Conservation (phyloP, 1,140 invertebrate species). For the Batillaria attramentaria region DNA sequence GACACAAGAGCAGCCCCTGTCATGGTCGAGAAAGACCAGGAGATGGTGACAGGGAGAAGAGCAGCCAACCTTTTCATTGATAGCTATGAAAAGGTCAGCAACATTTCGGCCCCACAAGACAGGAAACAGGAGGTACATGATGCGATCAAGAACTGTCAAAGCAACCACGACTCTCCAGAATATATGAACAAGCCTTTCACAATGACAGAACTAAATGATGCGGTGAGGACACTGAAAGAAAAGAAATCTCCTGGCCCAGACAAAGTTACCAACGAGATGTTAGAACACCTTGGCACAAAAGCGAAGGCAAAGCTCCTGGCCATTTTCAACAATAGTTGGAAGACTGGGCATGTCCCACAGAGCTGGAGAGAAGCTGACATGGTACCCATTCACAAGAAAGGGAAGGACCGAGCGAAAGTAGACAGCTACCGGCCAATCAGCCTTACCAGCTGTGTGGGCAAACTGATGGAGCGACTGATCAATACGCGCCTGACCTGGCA, state of each 20-base stretch:
- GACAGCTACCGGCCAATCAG: conserved; percentile 34
- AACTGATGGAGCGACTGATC: conserved; percentile 28
- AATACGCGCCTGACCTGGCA: conserved; percentile 3
- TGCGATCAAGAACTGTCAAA: too few species aligned
- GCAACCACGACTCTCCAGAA: not conserved
- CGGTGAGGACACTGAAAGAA: conserved; percentile 21
- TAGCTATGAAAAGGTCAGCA: too few species aligned
- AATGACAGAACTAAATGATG: not conserved
- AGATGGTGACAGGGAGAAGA: not conserved
- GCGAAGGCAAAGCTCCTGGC: conserved; percentile 13
- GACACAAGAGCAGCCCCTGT: conserved; percentile 1
- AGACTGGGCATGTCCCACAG: conserved; percentile 24
- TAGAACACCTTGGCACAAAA: conserved; percentile 24
- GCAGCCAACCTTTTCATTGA: too few species aligned
- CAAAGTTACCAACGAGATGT: conserved; percentile 35
- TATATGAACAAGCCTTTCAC: not conserved
- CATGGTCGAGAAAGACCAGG: not conserved
- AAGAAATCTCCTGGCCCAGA: conserved; percentile 40
- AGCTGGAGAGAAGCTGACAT: conserved; percentile 31
- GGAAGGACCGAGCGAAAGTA: conserved; percentile 27
- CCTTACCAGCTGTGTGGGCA: conserved; percentile 35
- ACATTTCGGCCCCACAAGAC: too few species aligned
- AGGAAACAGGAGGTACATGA: too few species aligned
- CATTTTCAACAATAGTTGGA: conserved; percentile 38
- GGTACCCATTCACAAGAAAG: conserved; percentile 37